A percentile compares a stretch with the other conserved stretches of the same genome.
Conservation (phyloP, 1,140 invertebrate species). For the Drosophila parvula region DNA sequence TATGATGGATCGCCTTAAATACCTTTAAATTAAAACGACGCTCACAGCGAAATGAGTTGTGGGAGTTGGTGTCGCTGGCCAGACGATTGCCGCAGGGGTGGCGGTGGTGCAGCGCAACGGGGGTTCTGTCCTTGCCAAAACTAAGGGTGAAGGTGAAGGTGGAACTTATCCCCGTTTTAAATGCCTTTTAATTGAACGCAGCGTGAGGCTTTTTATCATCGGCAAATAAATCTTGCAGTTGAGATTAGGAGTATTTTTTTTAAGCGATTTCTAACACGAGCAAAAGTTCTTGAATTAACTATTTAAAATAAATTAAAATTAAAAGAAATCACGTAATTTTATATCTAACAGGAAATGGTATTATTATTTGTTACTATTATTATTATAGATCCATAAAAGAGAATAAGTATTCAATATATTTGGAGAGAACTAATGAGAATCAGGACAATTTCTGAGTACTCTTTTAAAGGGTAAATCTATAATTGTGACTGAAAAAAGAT, state of each 20-base stretch:
- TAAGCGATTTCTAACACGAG: too few species aligned
- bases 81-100: constrained; percentile 43
- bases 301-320: background rate
- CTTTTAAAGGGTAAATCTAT: too few species aligned
- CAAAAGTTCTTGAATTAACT: background rate
- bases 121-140: background rate
- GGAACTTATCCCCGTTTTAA: constrained; percentile 54
- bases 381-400: too few species aligned
- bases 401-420: too few species aligned
- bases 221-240: constrained; percentile 9
- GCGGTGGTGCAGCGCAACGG: constrained; percentile 31
- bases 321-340: background rate
- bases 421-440: too few species aligned
- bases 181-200: constrained; percentile 77
- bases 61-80: constrained; percentile 40
- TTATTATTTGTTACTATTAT: too few species aligned
- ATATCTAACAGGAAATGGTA: background rate
- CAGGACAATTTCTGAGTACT: too few species aligned
- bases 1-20: constrained; percentile 84
- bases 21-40: constrained; percentile 83
- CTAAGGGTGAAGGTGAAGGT: constrained; percentile 1
- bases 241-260: background rate
- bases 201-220: constrained; percentile 48
- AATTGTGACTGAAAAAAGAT: too few species aligned
- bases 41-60: constrained; percentile 68